Conservation (phyloP, 2,797 vertebrate genomes). For the Manis pentadactyla region DNA sequence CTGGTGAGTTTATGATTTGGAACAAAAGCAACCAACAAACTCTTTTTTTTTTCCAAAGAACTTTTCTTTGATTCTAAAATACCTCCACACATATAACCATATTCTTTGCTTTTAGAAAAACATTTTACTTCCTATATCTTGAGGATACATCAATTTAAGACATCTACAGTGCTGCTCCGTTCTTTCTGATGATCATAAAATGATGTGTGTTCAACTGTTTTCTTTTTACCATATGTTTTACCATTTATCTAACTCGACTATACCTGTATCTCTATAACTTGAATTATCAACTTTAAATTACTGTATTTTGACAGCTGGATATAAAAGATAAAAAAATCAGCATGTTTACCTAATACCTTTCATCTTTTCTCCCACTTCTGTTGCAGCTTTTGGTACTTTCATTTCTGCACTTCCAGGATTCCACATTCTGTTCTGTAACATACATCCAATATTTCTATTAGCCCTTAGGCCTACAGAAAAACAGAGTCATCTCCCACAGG, state of each 20-base stretch:
- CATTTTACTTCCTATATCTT: neutral
- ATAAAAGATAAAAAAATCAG: neutral
- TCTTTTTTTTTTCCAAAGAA: neutral
- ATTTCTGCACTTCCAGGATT: conserved; percentile 41
- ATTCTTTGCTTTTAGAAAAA: conserved; percentile 18
- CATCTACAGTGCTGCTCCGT: neutral
- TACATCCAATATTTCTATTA: neutral
- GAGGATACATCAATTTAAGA: neutral
- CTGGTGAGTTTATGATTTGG: conserved; percentile 88
- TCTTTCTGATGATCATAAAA: conserved; percentile 40
- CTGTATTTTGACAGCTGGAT: neutral
- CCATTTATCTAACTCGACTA: neutral
- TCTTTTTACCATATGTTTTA: neutral
- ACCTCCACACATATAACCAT: neutral
- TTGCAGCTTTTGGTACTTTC: neutral
- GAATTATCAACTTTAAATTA: conserved; percentile 9
- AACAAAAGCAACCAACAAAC: neutral
- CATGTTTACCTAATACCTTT: neutral
- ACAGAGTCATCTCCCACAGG: neutral
- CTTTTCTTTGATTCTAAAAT: conserved; percentile 42
- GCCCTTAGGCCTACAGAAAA: neutral
- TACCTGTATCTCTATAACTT: neutral
- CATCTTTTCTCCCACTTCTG: neutral
- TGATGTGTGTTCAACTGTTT: neutral
- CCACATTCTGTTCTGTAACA: conserved; percentile 32